Percentiles rank a stretch among this genome's conserved stretches.
Evolutionary conservation across 2,888 invertebrate genomes (phyloP).

Genomic region (Acronicta aceris): DNA sequence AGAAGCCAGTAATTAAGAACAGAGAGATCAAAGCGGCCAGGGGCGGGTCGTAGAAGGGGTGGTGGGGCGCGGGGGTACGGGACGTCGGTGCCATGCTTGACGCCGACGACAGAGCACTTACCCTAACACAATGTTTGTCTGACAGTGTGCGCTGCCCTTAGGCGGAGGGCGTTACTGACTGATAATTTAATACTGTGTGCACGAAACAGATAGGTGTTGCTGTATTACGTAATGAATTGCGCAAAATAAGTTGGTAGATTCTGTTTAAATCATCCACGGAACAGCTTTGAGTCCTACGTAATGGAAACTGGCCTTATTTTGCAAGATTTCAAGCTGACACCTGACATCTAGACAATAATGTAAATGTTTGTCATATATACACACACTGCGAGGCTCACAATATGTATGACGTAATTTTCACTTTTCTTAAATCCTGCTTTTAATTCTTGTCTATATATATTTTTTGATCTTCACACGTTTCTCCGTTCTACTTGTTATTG

Average conservation of each 20-base stretch:
- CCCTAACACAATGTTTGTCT: constrained; percentile 27
- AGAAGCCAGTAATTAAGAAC: constrained; percentile 57
- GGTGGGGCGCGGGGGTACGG: not conserved
- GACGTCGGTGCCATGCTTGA: not conserved
- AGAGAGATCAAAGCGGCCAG: constrained; percentile 54
- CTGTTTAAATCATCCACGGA: not conserved
- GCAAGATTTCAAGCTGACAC: not conserved
- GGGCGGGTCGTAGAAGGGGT: constrained; percentile 10
- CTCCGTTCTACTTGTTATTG: too few relatives aligned
- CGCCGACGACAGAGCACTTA: constrained; percentile 17
- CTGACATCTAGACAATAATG: too few relatives aligned
- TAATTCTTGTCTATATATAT: too few relatives aligned
- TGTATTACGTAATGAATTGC: constrained; percentile 5
- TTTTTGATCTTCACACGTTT: too few relatives aligned
- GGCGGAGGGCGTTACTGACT: constrained; percentile 15
- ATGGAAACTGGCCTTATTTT: too few relatives aligned
- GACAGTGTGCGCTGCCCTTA: constrained; percentile 26
- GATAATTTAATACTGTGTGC: constrained; percentile 27
- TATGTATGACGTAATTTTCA: too few relatives aligned
- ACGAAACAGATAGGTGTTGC: constrained; percentile 3
- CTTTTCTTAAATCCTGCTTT: too few relatives aligned
- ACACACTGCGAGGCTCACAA: too few relatives aligned
- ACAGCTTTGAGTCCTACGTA: too few relatives aligned
- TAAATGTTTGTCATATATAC: too few relatives aligned
- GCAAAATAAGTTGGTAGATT: too few relatives aligned